Conservation (phyloP, 2,797 vertebrate genomes). For the Tenualosa ilisha region DNA sequence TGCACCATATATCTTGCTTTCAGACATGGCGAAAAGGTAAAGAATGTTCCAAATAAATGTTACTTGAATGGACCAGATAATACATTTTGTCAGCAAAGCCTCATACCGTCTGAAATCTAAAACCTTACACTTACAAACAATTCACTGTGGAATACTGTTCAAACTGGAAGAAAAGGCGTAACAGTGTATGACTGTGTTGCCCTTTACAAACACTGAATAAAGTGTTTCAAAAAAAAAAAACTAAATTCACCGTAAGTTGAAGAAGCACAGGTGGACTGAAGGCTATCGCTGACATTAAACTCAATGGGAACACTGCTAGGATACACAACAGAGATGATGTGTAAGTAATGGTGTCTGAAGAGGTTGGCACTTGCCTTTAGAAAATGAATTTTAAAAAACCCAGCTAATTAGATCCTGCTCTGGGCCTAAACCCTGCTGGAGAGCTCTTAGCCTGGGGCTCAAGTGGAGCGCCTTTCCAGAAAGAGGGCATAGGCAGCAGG, state of each 20-base stretch:
- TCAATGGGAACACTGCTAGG: neutral
- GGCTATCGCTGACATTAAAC: neutral
- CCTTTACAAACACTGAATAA: neutral
- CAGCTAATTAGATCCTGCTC: neutral
- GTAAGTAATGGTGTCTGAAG: too few relatives aligned
- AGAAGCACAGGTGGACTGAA: neutral
- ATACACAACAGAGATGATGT: neutral
- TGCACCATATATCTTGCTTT: neutral
- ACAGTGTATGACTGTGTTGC: neutral
- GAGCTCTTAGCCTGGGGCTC: neutral
- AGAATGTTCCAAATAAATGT: neutral
- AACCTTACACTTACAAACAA: conserved; percentile 19
- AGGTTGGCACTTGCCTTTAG: neutral
- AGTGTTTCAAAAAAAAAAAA: neutral
- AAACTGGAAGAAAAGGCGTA: neutral
- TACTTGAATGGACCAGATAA: too few relatives aligned
- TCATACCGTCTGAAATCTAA: conserved; percentile 41
- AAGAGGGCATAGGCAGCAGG: neutral
- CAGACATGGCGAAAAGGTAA: neutral
- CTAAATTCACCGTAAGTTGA: neutral
- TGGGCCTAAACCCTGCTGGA: neutral
- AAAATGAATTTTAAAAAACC: neutral
- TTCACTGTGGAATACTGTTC: too few relatives aligned
- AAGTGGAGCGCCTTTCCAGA: neutral
- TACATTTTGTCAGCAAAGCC: neutral